phyloP scores from a whole-genome alignment of 2,113 vertebrate species.

The Pterocles orientalis region DNA sequence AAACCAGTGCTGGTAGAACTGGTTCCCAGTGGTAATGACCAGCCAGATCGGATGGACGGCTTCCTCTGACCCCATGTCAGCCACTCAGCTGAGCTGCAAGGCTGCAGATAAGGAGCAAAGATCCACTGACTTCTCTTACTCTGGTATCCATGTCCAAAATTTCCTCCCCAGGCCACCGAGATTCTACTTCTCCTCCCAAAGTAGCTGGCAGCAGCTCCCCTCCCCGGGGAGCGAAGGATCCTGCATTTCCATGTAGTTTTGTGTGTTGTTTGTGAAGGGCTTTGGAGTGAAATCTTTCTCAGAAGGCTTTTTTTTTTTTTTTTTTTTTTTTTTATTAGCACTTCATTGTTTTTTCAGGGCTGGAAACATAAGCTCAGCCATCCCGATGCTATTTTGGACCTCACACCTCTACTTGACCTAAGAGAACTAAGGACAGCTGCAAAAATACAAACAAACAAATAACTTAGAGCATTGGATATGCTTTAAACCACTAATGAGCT shows the following conservation, averaged over 20 bases:
- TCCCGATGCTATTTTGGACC: slow-evolving; percentile 60
- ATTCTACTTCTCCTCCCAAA: slow-evolving; percentile 47
- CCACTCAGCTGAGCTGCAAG: neutral
- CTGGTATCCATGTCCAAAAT: neutral
- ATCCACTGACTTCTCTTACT: neutral
- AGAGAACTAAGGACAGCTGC: slow-evolving; percentile 69
- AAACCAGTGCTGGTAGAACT: neutral
- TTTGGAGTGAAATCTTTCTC: slow-evolving; percentile 43
- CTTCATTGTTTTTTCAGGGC: slow-evolving; percentile 69
- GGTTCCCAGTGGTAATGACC: fast-evolving
- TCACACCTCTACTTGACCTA: slow-evolving; percentile 66
- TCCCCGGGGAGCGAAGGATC: neutral
- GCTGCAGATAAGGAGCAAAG: neutral
- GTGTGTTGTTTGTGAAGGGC: neutral
- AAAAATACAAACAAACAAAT: slow-evolving; percentile 73
- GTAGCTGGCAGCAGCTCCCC: slow-evolving; percentile 42
- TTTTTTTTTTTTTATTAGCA: slow-evolving; percentile 44
- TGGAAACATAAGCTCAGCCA: slow-evolving; percentile 57
- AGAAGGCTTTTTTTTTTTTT: neutral
- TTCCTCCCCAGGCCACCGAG: neutral
- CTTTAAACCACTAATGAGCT: slow-evolving; percentile 57
- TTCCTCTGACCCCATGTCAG: neutral
- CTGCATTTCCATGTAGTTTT: slow-evolving; percentile 11
- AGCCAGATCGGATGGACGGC: fast-evolving
- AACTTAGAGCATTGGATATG: slow-evolving; percentile 38